A percentile compares a stretch with the other conserved stretches of the same genome.
Conservation (phyloP, 2,113 vertebrate genomes). For the Spermophilus dauricus region DNA sequence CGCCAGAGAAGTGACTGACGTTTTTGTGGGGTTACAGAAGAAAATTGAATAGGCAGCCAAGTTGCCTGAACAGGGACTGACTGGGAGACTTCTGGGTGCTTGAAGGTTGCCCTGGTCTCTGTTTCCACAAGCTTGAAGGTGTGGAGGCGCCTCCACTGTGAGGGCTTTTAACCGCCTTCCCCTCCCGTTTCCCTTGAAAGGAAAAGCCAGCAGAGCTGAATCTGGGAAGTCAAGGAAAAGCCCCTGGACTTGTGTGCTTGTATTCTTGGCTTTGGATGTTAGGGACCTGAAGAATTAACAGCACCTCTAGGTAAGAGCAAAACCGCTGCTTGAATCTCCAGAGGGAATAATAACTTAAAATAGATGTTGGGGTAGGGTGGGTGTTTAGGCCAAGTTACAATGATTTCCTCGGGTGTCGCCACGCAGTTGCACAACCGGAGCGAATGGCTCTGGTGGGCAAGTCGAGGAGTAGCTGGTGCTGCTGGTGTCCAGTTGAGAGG, state of each 20-base stretch:
- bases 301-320: constrained; percentile 84
- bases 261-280: constrained; percentile 60
- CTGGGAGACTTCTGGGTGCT: background rate
- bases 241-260: constrained; percentile 6
- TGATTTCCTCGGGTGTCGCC: background rate
- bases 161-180: background rate
- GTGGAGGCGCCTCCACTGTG: background rate
- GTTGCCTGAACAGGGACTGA: background rate
- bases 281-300: constrained; percentile 52
- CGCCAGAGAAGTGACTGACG: background rate
- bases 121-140: constrained; percentile 39
- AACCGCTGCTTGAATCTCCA: background rate
- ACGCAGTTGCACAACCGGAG: background rate
- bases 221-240: constrained; percentile 53
- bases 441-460: background rate
- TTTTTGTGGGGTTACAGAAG: background rate
- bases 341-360: constrained; percentile 74
- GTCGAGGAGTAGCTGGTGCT: background rate
- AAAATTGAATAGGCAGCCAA: constrained; percentile 39
- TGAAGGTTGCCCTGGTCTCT: background rate
- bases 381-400: constrained; percentile 50
- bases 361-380: background rate
- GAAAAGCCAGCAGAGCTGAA: constrained; percentile 32
- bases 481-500: background rate
- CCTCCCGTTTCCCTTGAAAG: background rate